Base-by-base conservation (phyloP, 1,140 invertebrate genomes). In the Argopecten irradians region DNA sequence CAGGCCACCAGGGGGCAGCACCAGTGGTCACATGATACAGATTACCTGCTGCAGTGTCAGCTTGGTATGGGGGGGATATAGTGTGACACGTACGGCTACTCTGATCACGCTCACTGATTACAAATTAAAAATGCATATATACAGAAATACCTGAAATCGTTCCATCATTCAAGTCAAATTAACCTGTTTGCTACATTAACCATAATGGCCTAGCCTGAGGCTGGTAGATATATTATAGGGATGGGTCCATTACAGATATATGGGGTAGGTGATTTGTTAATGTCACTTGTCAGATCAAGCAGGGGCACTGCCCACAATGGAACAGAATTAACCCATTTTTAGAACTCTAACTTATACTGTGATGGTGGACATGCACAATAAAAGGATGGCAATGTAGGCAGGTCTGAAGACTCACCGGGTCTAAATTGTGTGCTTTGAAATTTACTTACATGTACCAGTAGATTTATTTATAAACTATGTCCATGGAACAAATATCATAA, bases 111-210 rank as follows among this genome's bases (percentile, higher is more conserved):
- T 16, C 28, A n/a, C 55, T 71, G 55, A 71, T 71, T 71, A 71
- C 55, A 11, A 71, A 71, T 71, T 71, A 71, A 71, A 71, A 71
- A 71, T 71, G 55, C 55, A 71, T 71, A 71, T n/a, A n/a, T 71
- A 71, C n/a, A 71, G 55, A 71, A 71, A 71, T 71, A 71, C 55
- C 55, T 71, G 55, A 71, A 71, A 71, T 71, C 22, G n/a, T 11
- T 71, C 55, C n/a, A 71, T 71, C 55, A 71, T 71, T 71, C 28
- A 1, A 8, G 14, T n/a, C 55, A 71, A n/a, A 71, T 71, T 71
- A 71, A 71, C 55, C 55, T 71, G 55, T 71, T 71, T 2, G 2
- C 55, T 28, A 22, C 28, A 2, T n/a, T 28, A 71, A 28, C 28
- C 22, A 71, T n/a, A 71, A 71, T 71, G 11, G 22, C n/a, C 55